Conservation (phyloP, 2,888 invertebrate species). For the Heteromurus nitidus region DNA sequence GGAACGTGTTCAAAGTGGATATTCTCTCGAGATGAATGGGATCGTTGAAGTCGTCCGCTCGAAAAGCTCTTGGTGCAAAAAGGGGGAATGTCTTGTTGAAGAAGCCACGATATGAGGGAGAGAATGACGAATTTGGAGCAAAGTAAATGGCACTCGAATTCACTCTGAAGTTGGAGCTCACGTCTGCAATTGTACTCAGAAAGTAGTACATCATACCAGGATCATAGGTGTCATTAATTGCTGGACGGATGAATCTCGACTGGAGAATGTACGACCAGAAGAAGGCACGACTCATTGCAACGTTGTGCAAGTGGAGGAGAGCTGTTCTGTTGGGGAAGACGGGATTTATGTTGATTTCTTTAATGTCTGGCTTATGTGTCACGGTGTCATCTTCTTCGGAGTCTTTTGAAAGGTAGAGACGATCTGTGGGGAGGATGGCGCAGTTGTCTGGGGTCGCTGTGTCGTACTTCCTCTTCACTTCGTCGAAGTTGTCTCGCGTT, state of each 20-base stretch:
- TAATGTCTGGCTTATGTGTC: conserved; percentile 93
- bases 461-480: conserved; percentile 88
- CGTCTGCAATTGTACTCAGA: conserved; percentile 92
- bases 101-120: conserved; percentile 94
- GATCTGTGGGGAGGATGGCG: conserved; percentile 88
- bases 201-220: conserved; percentile 88
- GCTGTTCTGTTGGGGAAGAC: conserved; percentile 96
- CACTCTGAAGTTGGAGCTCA: conserved; percentile 92
- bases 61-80: conserved; percentile 94
- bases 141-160: conserved; percentile 96
- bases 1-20: conserved; percentile 94
- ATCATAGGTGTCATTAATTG: conserved; percentile 92
- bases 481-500: conserved; percentile 90
- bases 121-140: conserved; percentile 93
- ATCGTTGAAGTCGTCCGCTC: conserved; percentile 95
- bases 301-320: conserved; percentile 93
- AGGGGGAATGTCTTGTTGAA: conserved; percentile 96
- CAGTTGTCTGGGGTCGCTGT: conserved; percentile 92
- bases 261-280: conserved; percentile 97
- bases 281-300: conserved; percentile 96
- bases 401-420: conserved; percentile 84
- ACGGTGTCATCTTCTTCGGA: conserved; percentile 82
- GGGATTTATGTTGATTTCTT: conserved; percentile 95
- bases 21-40: conserved; percentile 96
- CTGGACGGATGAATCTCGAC: conserved; percentile 89